A percentile compares a stretch with the other conserved stretches of the same genome.
Conservation (phyloP, 1,140 invertebrate species). For the Mya arenaria region DNA sequence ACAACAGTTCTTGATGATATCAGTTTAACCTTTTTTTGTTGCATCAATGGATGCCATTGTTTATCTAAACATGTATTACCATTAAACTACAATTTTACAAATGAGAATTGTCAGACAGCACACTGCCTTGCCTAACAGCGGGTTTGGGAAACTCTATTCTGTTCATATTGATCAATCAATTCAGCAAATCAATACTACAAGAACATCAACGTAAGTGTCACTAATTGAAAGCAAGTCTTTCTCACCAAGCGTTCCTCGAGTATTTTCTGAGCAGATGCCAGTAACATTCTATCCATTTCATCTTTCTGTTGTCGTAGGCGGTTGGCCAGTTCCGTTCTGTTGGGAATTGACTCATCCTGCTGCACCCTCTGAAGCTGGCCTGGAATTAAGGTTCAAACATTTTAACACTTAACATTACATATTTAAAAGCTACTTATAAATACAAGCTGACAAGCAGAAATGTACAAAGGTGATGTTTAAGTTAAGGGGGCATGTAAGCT, state of each 20-base stretch:
- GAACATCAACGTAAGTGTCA: not conserved
- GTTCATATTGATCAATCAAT: too few species aligned
- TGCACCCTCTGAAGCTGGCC: not conserved
- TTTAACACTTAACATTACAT: not conserved
- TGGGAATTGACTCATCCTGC: not conserved
- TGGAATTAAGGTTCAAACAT: not conserved
- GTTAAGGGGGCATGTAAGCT: too few species aligned
- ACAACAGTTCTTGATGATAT: too few species aligned
- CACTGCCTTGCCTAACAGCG: too few species aligned
- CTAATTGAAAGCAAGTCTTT: not conserved
- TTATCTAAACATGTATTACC: too few species aligned
- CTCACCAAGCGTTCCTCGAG: conserved; percentile 36
- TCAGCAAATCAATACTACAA: too few species aligned
- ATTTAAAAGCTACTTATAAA: not conserved
- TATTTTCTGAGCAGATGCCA: conserved; percentile 30
- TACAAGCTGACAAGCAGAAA: not conserved
- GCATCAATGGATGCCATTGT: too few species aligned
- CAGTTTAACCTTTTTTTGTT: too few species aligned
- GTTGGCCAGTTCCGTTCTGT: not conserved
- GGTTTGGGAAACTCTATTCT: too few species aligned
- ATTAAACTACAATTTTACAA: too few species aligned
- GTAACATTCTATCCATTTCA: conserved; percentile 34
- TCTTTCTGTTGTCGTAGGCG: conserved; percentile 40
- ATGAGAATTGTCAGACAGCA: too few species aligned
- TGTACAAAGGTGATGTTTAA: not conserved